phyloP scores from a whole-genome alignment of 2,113 vertebrate genomes.

The Amblyopsis rosae region DNA sequence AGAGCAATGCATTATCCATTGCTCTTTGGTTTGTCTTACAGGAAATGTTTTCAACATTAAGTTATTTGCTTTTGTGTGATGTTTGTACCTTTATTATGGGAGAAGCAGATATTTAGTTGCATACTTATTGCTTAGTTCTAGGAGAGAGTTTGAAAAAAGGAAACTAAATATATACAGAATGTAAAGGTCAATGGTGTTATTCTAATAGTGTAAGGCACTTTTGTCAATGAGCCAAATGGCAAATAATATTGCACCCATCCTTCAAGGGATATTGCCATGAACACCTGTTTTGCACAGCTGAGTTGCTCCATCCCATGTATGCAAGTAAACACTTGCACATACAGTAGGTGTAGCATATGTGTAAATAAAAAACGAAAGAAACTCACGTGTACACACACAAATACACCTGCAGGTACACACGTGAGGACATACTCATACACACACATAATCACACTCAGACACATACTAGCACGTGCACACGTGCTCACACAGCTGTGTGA shows the following conservation, averaged over 20 bases:
- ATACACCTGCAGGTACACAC: constrained; percentile 63
- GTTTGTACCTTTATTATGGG: no score
- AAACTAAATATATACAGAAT: not conserved
- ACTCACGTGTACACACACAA: not conserved
- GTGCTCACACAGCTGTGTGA: constrained; percentile 3
- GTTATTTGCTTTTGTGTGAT: no score
- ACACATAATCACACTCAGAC: constrained; percentile 61
- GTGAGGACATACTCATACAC: no score
- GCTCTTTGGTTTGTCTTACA: not conserved
- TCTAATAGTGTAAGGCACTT: constrained; percentile 46
- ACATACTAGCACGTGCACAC: not conserved
- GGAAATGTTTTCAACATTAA: not conserved
- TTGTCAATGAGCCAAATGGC: constrained; percentile 58
- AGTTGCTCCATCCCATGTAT: constrained; percentile 1
- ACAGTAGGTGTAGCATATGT: not conserved
- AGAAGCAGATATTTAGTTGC: no score
- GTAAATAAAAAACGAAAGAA: constrained; percentile 25
- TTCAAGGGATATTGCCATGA: constrained; percentile 53
- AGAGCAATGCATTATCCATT: no score
- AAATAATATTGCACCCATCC: constrained; percentile 62
- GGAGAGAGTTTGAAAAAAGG: not conserved
- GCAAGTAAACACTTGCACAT: not conserved
- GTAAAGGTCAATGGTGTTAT: constrained; percentile 48
- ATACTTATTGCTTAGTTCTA: not conserved
- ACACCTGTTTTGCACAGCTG: constrained; percentile 18